Base-by-base conservation (phyloP, 2,797 vertebrate species). In the Tinamus major region DNA sequence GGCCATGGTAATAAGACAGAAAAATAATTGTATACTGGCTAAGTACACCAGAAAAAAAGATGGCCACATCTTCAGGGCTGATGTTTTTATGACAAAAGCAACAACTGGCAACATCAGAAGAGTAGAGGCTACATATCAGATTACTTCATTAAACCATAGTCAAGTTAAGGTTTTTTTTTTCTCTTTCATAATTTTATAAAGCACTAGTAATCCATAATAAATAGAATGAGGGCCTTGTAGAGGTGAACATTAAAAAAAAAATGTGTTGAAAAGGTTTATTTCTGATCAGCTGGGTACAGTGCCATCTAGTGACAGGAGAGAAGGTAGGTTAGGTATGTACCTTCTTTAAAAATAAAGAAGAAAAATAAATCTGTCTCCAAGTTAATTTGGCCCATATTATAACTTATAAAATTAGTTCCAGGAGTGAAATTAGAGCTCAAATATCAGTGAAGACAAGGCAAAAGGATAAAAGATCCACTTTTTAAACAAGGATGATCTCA, bases 261-360 rank as follows among this genome's bases (percentile, higher is more conserved):
- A 46, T 3, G 26, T 35, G 26, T 24, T 85, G 81, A 72, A 62
- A 69, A 68, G 21, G 15, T 15, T 0, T 0, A 11, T 63, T 80
- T 89, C 20, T n/a, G 21, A 3, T 55, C 20, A 51, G 31, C 23
- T 79, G 69, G 61, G 31, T 29, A 63, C 37, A 85, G 79, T 68
- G 89, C 72, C 76, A 68, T 65, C 92, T 93, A 69, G 81, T 80
- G 95, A 89, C 59, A 48, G 44, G 35, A 82, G 17, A 64, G 41
- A n/a, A 56, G n/a, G 55, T n/a, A n/a, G 55, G 55, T 20, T 56
- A 20, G 31, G 55, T n/a, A 12, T 10, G 31, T 20, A 56, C 31
- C 29, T 31, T 29, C 53, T 55, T 56, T 56, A 56, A 56, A 56
- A 56, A 26, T 49, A 49, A 14, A 26, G 13, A 24, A 48, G 21